Base-by-base conservation (phyloP, 1,140 invertebrate species). In the Drosophila kurseongensis region DNA sequence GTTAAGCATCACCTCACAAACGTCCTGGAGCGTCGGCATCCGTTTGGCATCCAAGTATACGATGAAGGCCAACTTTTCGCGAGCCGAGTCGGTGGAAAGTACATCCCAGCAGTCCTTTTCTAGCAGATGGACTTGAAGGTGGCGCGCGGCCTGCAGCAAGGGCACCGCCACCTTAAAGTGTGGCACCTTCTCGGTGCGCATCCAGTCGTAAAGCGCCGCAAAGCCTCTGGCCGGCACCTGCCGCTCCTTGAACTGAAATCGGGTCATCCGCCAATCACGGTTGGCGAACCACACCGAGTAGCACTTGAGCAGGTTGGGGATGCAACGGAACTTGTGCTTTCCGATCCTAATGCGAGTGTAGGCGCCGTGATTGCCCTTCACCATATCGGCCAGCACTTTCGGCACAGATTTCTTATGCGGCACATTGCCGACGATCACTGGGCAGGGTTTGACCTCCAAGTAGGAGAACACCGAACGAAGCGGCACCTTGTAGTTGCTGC, bases 181-280 rank as follows among this genome's bases (percentile, higher is more conserved):
- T 1, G 72, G 51, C 8, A 27, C 13, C 0, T 32, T n/a, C 1
- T 38, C 27, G 12, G 56, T 42, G 29, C 69, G 63, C 36, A 78
- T 12, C 78, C 78, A 80, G 0, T 44, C 12, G 23, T 80, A 80
- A 16, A 61, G 16, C 4, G 23, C 6, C 5, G 36, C 29, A 14
- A 80, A 80, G 0, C 57, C 75, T 0, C 9, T 0, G 8, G 14
- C 0, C 0, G 76, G 56, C 40, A 78, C 66, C 9, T 61, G 14
- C 1, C 0, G 0, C 7, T n/a, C 10, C 0, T 0, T 1, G 18
- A 76, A 57, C 18, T 14, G 9, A 9, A 57, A 76, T 0, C 8
- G 12, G 9, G n/a, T 13, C 12, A 14, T 0, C 0, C 56, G 38
- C 51, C 60, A 66, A 42, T 76, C 54, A 7, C 5, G 5, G 0